Evolutionary conservation across 2,113 vertebrate genomes (phyloP).

Genomic region (Sialia sialis): DNA sequence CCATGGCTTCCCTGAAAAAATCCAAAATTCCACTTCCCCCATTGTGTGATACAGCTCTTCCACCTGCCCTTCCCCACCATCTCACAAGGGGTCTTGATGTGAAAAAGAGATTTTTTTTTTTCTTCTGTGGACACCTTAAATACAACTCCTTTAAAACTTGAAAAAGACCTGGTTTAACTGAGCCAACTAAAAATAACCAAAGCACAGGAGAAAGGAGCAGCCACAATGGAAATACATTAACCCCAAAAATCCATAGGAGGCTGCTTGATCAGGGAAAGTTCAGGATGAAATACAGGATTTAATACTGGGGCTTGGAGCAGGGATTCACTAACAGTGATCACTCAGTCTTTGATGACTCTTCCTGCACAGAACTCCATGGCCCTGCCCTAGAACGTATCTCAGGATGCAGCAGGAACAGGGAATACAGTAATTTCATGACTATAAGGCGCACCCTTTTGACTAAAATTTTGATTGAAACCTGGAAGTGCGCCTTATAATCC

Average conservation of each 20-base stretch:
- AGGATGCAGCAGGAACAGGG: background rate
- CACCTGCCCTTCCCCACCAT: background rate
- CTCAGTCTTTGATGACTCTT: background rate
- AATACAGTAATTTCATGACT: no score
- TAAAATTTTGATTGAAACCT: no score
- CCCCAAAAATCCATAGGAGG: background rate
- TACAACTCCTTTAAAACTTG: background rate
- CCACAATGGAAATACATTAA: background rate
- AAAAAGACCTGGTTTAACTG: background rate
- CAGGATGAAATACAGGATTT: background rate
- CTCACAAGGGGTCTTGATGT: background rate
- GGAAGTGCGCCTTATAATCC: no score
- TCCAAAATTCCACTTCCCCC: background rate
- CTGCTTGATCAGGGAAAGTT: background rate
- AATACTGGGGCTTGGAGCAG: background rate
- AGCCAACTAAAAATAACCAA: background rate
- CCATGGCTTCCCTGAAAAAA: background rate
- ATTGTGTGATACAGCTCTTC: background rate
- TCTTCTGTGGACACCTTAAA: background rate
- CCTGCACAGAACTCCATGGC: background rate
- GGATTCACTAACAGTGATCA: background rate
- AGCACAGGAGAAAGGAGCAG: background rate
- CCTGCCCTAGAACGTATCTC: background rate
- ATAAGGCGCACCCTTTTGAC: no score
- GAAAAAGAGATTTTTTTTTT: background rate